Base-by-base conservation (phyloP, 2,113 vertebrate species). In the Empidonax traillii region DNA sequence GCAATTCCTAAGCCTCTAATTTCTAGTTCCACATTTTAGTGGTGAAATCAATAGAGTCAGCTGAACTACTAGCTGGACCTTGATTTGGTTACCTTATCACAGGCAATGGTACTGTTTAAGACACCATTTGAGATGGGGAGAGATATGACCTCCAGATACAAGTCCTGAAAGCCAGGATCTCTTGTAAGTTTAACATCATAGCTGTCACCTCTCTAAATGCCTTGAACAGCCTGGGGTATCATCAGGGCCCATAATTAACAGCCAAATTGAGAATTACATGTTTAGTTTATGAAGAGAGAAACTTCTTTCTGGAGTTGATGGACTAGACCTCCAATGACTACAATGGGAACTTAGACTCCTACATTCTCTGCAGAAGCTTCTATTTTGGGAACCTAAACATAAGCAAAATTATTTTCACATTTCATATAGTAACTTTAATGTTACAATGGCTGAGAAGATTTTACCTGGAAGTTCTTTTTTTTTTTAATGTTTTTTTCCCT, bases 251-350 rank as follows among this genome's bases (percentile, higher is more conserved):
- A 10, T 19, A 51, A 28, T 49, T 47, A 61, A 16, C 6, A 59
- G 63, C 1, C 2, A 31, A 61, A 23, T 2, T 58, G n/a, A 68
- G 16, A 72, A 56, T 3, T 16, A 8, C 0, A 0, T 56, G 19
- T 39, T 75, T 30, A 30, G 13, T 21, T 67, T 56, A 56, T 11
- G 49, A 84, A 72, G 37, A 77, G 7, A 28, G 3, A 77, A 91
- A 39, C 23, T 25, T 12, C 11, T 51, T 31, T 61, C 46, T 52
- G 21, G 17, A 59, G 3, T 63, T 12, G 41, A n/a, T 17, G 37
- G 47, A 21, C 33, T n/a, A 25, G 3, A 53, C 9, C 9, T 52
- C 8, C 24, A 49, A 7, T 20, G 18, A 18, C 15, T 39, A 2
- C 5, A 53, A 49, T 0, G 5, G 33, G 4, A 39, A 7, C 4